Evolutionary conservation across 2,888 invertebrate genomes (phyloP), one percentile per base, ranked within the genome.

Genomic region (Rhodophaea formosa): DNA sequence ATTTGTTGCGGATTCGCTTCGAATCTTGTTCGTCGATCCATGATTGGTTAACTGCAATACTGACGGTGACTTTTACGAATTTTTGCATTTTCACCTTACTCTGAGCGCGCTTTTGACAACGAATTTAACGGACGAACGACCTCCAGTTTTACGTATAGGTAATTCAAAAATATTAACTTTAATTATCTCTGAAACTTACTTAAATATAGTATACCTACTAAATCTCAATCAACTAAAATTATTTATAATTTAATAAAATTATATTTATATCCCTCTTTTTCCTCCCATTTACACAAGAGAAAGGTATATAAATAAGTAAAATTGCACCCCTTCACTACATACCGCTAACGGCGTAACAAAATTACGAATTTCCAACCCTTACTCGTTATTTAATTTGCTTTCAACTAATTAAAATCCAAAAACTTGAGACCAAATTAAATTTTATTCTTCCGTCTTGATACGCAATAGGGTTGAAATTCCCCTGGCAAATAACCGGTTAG

Each of bases 341-440:
- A 35, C 51, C 51, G 35, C 51, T 35, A 51, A 51, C 35, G 16
- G 15, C 35, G 35, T 51, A 17, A 51, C 51, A 51, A 51, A 51
- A 51, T 51, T 51, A 51, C 23, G 61, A 62, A 67, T 66, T 65
- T 65, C 63, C 62, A 65, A 10, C 71, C 71, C 72, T 65, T 65
- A 64, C 77, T 80, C 79, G 74, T 80, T 87, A 88, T 87, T 88
- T 88, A 88, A 90, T 90, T 89, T 82, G 82, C 81, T 84, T 78
- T 84, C 82, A 86, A 87, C 88, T 90, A 89, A 90, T 90, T 91
- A 90, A 91, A 91, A 90, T 88, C 88, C 83, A 86, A 89, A 90
- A 91, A 90, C 82, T 90, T 74, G 79, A 75, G 79, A 71, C 79
- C 75, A 85, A 91, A 91, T 90, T 90, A 87, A 90, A 90, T 89